phyloP scores from a whole-genome alignment of 2,113 vertebrate species.

The Dicrurus megarhynchus region DNA sequence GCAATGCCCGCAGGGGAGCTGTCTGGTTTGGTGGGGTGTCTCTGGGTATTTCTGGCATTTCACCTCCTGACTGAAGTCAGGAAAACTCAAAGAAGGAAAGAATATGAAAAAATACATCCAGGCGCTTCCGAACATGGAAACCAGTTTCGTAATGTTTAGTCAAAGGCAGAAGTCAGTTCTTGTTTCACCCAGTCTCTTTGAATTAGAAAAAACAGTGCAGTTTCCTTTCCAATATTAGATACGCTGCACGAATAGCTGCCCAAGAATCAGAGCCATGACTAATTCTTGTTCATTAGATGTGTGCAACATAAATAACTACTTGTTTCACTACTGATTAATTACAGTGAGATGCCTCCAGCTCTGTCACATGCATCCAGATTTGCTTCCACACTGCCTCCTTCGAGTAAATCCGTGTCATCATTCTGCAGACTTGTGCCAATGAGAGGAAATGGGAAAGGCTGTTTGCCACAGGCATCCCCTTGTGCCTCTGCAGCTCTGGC shows the following conservation, averaged over 20 bases:
- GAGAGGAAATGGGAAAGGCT: neutral
- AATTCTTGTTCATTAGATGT: neutral
- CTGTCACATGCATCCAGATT: neutral
- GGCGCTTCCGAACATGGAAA: neutral
- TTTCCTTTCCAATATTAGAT: conserved; percentile 24
- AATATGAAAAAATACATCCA: neutral
- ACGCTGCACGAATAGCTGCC: neutral
- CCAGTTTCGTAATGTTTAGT: neutral
- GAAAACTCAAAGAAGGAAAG: neutral
- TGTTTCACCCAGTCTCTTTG: neutral
- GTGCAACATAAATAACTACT: neutral
- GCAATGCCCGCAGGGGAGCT: neutral
- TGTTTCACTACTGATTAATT: neutral
- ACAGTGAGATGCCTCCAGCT: neutral
- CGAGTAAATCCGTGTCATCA: rapidly evolving
- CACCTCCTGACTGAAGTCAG: neutral
- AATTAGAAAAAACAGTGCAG: neutral
- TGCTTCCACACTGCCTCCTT: neutral
- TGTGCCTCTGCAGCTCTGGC: neutral
- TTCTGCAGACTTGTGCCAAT: neutral
- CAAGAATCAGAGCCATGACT: neutral
- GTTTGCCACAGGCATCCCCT: neutral
- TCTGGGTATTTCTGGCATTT: conserved; percentile 52
- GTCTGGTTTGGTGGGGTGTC: neutral
- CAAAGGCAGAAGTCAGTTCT: neutral